Conservation (phyloP, 1,140 invertebrate species). For the Ceratina australensis region DNA sequence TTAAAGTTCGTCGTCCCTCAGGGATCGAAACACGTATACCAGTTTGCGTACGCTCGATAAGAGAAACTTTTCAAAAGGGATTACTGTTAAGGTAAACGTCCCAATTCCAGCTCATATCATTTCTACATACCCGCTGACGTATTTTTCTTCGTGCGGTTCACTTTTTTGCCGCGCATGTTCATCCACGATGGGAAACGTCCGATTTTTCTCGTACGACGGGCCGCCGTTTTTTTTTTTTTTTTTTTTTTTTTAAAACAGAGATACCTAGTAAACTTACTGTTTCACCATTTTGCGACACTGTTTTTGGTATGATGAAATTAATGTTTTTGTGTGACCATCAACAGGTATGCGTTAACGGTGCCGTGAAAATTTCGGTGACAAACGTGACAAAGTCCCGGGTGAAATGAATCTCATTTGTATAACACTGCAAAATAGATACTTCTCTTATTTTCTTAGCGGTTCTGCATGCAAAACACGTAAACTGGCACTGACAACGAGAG, state of each 20-base stretch:
- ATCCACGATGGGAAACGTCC: too few relatives aligned
- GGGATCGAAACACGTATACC: constrained; percentile 16
- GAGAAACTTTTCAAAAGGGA: not conserved
- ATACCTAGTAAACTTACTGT: too few relatives aligned
- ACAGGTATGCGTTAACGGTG: constrained; percentile 54
- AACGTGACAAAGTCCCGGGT: constrained; percentile 53
- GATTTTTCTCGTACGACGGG: too few relatives aligned
- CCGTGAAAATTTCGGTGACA: constrained; percentile 57
- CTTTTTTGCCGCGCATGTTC: too few relatives aligned
- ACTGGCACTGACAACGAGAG: constrained; percentile 39
- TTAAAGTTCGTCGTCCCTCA: constrained; percentile 13
- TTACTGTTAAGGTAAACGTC: not conserved
- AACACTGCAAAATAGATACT: constrained; percentile 34
- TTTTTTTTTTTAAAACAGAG: too few relatives aligned
- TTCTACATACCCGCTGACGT: too few relatives aligned
- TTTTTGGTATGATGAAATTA: constrained; percentile 36
- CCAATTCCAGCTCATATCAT: too few relatives aligned
- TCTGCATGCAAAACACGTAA: constrained; percentile 42
- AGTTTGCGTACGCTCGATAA: constrained; percentile 6
- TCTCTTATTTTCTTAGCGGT: constrained; percentile 32
- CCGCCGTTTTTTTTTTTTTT: too few relatives aligned
- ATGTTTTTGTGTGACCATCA: constrained; percentile 47
- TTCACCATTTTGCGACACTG: not conserved
- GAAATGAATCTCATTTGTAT: constrained; percentile 52
- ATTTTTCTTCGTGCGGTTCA: too few relatives aligned